Percentiles rank a stretch among this genome's conserved stretches.
phyloP scores from a whole-genome alignment of 2,113 vertebrate species.

The Erythrocercus mccallii region DNA sequence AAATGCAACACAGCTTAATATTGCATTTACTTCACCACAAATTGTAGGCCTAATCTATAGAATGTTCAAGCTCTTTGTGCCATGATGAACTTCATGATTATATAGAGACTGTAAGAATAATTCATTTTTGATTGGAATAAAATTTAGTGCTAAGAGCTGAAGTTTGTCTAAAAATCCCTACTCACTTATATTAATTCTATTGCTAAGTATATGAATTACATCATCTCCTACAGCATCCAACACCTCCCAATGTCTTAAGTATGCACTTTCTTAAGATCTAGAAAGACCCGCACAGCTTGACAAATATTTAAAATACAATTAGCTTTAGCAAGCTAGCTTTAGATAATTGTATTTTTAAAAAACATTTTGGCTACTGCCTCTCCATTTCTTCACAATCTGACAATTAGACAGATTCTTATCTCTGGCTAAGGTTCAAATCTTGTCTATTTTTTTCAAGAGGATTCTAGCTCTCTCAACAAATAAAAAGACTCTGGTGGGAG shows the following conservation, averaged over 20 bases:
- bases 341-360: neutral
- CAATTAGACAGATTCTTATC: neutral
- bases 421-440: neutral
- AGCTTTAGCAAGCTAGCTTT: neutral
- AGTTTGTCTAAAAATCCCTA: neutral
- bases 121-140: neutral
- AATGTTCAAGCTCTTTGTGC: neutral
- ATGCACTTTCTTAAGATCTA: neutral
- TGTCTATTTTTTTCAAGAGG: neutral
- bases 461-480: neutral
- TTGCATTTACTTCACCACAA: neutral
- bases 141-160: neutral
- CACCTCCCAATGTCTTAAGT: neutral
- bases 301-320: neutral
- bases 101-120: neutral
- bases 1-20: neutral
- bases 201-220: neutral
- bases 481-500: neutral
- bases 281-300: neutral
- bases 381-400: neutral
- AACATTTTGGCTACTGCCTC: neutral
- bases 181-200: neutral
- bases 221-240: neutral
- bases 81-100: neutral
- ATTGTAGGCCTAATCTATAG: neutral